phyloP scores from a whole-genome alignment of 2,797 vertebrate genomes.

The Delichon dasypus region DNA sequence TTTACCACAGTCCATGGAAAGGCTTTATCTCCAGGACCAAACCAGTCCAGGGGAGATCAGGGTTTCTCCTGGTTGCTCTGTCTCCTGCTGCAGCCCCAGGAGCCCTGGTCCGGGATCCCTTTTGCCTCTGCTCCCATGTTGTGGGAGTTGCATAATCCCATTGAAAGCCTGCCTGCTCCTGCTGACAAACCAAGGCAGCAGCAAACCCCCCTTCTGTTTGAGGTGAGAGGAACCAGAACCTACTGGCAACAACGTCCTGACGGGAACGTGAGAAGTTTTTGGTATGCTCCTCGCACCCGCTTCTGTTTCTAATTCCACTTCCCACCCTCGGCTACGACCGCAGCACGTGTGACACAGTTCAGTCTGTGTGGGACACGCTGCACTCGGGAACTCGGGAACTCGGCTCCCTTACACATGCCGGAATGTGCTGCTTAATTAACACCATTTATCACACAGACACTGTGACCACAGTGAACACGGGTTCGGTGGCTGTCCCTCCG shows the following conservation, averaged over 20 bases:
- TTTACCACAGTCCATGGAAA: not conserved
- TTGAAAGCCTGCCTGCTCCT: not conserved
- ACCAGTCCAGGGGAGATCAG: not conserved
- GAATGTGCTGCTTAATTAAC: not conserved
- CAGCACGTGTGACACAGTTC: rapidly evolving
- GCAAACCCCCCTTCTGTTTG: not conserved
- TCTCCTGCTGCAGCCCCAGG: not conserved
- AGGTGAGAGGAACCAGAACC: not conserved
- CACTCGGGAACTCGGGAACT: not conserved
- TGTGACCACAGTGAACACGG: rapidly evolving
- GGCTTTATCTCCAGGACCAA: not conserved
- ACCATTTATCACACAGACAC: not conserved
- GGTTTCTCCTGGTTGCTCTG: not conserved
- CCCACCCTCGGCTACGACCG: rapidly evolving
- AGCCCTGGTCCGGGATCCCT: not conserved
- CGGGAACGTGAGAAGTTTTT: not conserved
- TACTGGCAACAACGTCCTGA: not conserved
- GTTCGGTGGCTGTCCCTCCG: not conserved
- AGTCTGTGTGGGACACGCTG: not conserved
- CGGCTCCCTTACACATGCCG: not conserved
- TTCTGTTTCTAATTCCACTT: not conserved
- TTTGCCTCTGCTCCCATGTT: not conserved
- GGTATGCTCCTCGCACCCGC: not conserved
- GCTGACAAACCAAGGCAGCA: not conserved
- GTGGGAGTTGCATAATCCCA: not conserved